These are phyloP conservation scores for Saccostrea glomerata DNA, from an alignment of 1,140 invertebrate species.

Conservation along the genomic window DNA sequence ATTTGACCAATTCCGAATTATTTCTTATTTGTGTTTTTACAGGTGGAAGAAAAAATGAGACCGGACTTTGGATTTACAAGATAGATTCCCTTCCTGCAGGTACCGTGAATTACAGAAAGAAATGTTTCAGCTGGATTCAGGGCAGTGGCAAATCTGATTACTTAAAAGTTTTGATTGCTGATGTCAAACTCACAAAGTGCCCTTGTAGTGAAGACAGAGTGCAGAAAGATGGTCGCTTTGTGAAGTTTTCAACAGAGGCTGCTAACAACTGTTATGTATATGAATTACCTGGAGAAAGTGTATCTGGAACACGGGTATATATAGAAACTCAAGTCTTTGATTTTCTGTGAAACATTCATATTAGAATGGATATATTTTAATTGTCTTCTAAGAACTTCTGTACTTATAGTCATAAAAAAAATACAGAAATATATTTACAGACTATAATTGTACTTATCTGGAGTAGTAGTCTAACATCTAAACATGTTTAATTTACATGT, in stretches of 20 bases:
- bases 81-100: not conserved
- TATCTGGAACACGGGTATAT: slow-evolving; percentile 5
- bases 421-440: too few species aligned
- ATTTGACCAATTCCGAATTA: too few species aligned
- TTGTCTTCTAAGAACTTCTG: too few species aligned
- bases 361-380: too few species aligned
- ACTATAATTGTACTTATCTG: too few species aligned
- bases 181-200: not conserved
- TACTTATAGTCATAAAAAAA: too few species aligned
- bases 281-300: not conserved
- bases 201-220: slow-evolving; percentile 20
- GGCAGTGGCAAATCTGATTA: not conserved
- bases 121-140: slow-evolving; percentile 17
- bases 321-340: too few species aligned
- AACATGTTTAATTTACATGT: too few species aligned
- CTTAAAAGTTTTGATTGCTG: not conserved
- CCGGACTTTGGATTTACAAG: slow-evolving; percentile 13
- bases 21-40: not conserved
- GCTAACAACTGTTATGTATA: not conserved
- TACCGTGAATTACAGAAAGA: not conserved
- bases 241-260: too few species aligned
- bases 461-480: too few species aligned
- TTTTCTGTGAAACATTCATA: too few species aligned
- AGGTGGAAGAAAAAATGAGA: not conserved
- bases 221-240: not conserved